phyloP scores from a whole-genome alignment of 2,113 vertebrate genomes.

The Plestiodon gilberti region DNA sequence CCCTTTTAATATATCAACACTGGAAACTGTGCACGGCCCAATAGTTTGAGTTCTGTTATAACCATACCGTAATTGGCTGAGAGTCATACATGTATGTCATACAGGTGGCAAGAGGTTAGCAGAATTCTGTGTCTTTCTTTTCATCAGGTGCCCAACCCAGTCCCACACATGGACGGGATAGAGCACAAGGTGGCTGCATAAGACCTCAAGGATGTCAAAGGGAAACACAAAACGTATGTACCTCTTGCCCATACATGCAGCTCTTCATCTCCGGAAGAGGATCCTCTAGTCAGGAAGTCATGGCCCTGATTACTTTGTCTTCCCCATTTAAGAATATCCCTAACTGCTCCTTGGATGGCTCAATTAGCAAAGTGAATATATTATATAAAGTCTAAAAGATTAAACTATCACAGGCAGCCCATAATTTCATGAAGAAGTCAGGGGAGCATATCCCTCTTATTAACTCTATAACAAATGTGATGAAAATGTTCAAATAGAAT shows the following conservation, averaged over 20 bases:
- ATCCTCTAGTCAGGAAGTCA: slow-evolving; percentile 79
- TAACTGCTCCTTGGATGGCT: slow-evolving; percentile 89
- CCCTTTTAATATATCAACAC: neutral
- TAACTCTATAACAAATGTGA: slow-evolving; percentile 99
- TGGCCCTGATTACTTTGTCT: slow-evolving; percentile 81
- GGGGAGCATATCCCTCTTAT: slow-evolving; percentile 99
- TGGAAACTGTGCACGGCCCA: too few relatives aligned
- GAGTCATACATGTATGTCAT: neutral
- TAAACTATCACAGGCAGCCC: slow-evolving; percentile 99
- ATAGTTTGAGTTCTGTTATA: neutral
- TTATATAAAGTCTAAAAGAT: slow-evolving; percentile 98
- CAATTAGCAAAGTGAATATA: slow-evolving; percentile 99
- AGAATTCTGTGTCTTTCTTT: neutral
- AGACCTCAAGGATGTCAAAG: neutral
- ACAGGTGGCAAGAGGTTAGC: neutral
- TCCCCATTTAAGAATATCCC: slow-evolving; percentile 84
- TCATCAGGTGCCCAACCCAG: neutral
- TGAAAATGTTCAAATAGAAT: slow-evolving; percentile 99
- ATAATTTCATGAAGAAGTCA: slow-evolving; percentile 99
- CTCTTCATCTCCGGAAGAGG: slow-evolving; percentile 72
- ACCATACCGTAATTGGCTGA: neutral
- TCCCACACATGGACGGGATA: neutral
- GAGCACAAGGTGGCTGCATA: neutral
- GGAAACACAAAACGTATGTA: neutral
- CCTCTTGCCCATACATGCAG: slow-evolving; percentile 35